A percentile compares a stretch with the other conserved stretches of the same genome.
These are phyloP conservation scores for Apis laboriosa DNA, from an alignment of 1,140 invertebrate species.

Conservation along the genomic window DNA sequence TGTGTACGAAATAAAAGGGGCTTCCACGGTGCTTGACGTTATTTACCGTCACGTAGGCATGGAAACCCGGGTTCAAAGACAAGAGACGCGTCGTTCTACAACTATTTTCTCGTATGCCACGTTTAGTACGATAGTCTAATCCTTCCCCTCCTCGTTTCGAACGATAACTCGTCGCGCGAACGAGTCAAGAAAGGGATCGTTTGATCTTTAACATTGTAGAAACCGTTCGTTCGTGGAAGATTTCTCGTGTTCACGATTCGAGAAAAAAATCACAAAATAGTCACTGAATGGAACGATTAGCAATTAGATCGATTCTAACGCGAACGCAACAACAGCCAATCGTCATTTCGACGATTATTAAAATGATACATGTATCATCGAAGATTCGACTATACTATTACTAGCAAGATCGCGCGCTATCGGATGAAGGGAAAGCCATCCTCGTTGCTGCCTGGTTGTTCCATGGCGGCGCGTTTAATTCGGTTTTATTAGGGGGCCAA, in stretches of 20 bases:
- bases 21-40: conserved; percentile 53
- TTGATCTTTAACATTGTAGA: conserved; percentile 1
- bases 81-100: conserved; percentile 33
- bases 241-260: background rate
- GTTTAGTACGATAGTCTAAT: conserved; percentile 21
- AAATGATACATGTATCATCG: too few relatives aligned
- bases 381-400: too few relatives aligned
- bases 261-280: too few relatives aligned
- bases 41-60: conserved; percentile 60
- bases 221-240: background rate
- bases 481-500: conserved; percentile 65
- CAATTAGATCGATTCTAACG: too few relatives aligned
- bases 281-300: too few relatives aligned
- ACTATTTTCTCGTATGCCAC: conserved; percentile 24
- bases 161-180: background rate
- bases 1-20: conserved; percentile 43
- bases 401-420: too few relatives aligned
- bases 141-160: background rate
- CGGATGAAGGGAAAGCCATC: too few relatives aligned
- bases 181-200: background rate
- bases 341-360: too few relatives aligned
- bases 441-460: background rate
- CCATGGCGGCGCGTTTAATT: conserved; percentile 65
- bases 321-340: too few relatives aligned
- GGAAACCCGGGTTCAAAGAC: conserved; percentile 51